A percentile compares a stretch with the other conserved stretches of the same genome.
These are phyloP conservation scores for Metacarcinus magister DNA, from an alignment of 2,888 invertebrate genomes.

Conservation along the genomic window DNA sequence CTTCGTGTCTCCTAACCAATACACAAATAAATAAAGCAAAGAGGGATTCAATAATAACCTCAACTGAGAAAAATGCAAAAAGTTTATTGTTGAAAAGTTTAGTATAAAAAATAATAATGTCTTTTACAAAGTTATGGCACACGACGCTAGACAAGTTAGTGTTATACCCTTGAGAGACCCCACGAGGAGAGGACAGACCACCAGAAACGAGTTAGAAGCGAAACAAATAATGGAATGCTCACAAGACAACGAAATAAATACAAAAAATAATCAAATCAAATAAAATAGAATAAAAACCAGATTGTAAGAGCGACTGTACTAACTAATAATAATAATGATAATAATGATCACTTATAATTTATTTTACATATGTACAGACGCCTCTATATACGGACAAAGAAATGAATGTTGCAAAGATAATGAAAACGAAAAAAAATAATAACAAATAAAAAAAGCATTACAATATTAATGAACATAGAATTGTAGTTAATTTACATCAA, in stretches of 20 bases:
- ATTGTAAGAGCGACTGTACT: background rate
- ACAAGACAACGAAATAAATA: background rate
- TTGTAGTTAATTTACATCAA: background rate
- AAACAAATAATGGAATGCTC: constrained; percentile 75
- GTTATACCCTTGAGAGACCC: constrained; percentile 77
- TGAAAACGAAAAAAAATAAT: too few species aligned
- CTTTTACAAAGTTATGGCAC: constrained; percentile 83
- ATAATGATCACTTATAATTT: background rate
- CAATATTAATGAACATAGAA: background rate
- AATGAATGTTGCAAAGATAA: background rate
- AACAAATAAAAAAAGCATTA: background rate
- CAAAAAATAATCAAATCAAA: too few species aligned
- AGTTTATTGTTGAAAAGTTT: constrained; percentile 82
- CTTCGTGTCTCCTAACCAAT: background rate
- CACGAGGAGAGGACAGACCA: constrained; percentile 72
- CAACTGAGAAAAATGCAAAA: constrained; percentile 79
- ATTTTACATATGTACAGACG: background rate
- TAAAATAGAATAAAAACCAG: too few species aligned
- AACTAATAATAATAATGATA: background rate
- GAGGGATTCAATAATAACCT: background rate
- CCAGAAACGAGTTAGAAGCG: constrained; percentile 74
- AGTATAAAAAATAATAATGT: constrained; percentile 83
- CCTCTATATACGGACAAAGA: background rate
- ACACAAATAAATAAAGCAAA: background rate
- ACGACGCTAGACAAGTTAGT: constrained; percentile 81